Conservation (phyloP, 1,140 invertebrate species). For the Episyrphus balteatus region DNA sequence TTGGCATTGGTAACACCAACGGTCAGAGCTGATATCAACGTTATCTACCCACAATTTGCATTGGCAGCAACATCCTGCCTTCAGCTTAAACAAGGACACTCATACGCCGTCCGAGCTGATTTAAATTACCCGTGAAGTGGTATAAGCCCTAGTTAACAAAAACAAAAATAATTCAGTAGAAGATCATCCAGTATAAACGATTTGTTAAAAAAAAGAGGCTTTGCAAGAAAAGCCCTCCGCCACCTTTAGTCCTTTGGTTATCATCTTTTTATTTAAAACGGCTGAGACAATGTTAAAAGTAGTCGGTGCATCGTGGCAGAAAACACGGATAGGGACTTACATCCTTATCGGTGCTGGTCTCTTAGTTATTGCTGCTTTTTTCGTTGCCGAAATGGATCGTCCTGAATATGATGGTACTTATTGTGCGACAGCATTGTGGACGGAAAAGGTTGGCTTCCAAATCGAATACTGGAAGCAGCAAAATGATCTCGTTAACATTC, state of each 20-base stretch:
- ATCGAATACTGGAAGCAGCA: constrained; percentile 67
- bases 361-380: constrained; percentile 53
- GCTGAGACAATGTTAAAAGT: constrained; percentile 56
- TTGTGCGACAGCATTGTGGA: constrained; percentile 56
- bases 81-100: constrained; percentile 24
- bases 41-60: not conserved
- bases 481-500: constrained; percentile 51
- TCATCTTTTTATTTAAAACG: constrained; percentile 24
- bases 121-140: constrained; percentile 22
- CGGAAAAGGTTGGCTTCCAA: constrained; percentile 50
- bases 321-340: constrained; percentile 60
- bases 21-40: not conserved
- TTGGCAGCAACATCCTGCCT: constrained; percentile 1
- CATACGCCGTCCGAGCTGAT: constrained; percentile 29
- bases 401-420: constrained; percentile 56
- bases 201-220: not conserved
- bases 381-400: constrained; percentile 54
- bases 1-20: constrained; percentile 11
- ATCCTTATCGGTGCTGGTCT: constrained; percentile 53
- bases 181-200: not conserved
- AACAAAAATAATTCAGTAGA: not conserved
- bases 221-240: not conserved
- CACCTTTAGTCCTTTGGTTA: not conserved
- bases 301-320: constrained; percentile 64
- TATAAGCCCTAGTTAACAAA: not conserved